These are phyloP conservation scores for Varanus komodoensis DNA, from an alignment of 2,113 vertebrate genomes.

Conservation along the genomic window DNA sequence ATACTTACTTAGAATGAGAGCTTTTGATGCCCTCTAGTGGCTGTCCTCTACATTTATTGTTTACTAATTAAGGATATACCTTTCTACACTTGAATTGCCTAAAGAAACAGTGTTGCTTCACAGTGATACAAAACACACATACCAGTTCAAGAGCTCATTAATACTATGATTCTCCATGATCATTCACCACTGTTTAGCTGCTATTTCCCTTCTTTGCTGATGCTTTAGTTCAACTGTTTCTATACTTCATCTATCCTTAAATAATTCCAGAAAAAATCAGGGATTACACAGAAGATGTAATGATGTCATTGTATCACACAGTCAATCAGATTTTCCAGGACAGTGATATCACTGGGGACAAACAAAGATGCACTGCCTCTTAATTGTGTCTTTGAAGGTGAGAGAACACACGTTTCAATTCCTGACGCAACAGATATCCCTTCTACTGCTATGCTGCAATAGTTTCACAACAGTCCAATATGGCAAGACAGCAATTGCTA, in stretches of 20 bases:
- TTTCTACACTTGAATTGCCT: not conserved
- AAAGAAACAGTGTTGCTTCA: not conserved
- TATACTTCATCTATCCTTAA: not conserved
- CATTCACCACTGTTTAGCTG: not conserved
- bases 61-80: not conserved
- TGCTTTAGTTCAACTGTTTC: not conserved
- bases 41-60: not conserved
- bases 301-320: not conserved
- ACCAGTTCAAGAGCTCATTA: not conserved
- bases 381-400: not conserved
- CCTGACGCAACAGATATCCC: not conserved
- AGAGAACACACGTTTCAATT: not conserved
- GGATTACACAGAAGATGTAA: not conserved
- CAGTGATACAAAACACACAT: not conserved
- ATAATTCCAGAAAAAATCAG: not conserved
- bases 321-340: not conserved
- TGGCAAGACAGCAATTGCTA: not conserved
- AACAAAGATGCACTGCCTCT: not conserved
- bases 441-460: not conserved
- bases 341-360: not conserved
- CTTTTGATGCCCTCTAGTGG: constrained; percentile 83
- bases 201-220: not conserved
- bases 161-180: not conserved
- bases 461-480: not conserved
- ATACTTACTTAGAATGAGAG: constrained; percentile 67